Evolutionary conservation across 1,140 invertebrate genomes (phyloP), one percentile per base, ranked within the genome.

Genomic region (Pseudomyrmex flavicornis): DNA sequence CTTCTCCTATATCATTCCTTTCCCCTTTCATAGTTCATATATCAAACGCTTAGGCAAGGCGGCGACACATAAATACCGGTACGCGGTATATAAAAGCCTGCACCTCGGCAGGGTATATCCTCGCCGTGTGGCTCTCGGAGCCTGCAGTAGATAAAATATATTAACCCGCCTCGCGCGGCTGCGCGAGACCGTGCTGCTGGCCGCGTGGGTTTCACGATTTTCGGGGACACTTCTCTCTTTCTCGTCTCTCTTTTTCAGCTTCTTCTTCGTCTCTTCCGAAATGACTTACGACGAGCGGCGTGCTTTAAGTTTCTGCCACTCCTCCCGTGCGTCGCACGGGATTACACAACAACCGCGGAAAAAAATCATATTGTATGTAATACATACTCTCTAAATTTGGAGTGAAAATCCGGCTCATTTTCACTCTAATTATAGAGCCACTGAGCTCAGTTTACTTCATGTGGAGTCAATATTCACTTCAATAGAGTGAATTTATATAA

Each of bases 21-120:
- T 22, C 15, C 59, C 72, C 63, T 59, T 83, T 91, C 86, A 90
- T 90, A 91, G 90, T 91, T 91, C 90, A 91, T 91, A 91, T 91
- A 91, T 91, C 89, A 91, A 91, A 88, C 86, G 90, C 90, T 91
- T 91, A 91, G 90, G 90, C 72, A 87, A 91, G 90, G 90, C 90
- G 90, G 90, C 88, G 90, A 91, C 90, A 91, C 90, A 91, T 88
- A 91, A 91, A 91, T 91, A 91, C 90, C 86, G 66, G 62, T 88
- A 77, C 88, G 83, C 85, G 90, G 88, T 90, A 77, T 90, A 91
- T 91, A 89, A 91, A 91, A 90, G 84, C 87, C 83, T 82, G 63
- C 82, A 89, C 86, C 86, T 85, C 66, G 69, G 68, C 62, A 65
- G 13, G 88, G 83, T 88, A 83, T 87, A 56, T 85, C 46, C 56